A percentile compares a stretch with the other conserved stretches of the same genome.
Conservation (phyloP, 2,888 invertebrate species). For the Eupsilia transversa region DNA sequence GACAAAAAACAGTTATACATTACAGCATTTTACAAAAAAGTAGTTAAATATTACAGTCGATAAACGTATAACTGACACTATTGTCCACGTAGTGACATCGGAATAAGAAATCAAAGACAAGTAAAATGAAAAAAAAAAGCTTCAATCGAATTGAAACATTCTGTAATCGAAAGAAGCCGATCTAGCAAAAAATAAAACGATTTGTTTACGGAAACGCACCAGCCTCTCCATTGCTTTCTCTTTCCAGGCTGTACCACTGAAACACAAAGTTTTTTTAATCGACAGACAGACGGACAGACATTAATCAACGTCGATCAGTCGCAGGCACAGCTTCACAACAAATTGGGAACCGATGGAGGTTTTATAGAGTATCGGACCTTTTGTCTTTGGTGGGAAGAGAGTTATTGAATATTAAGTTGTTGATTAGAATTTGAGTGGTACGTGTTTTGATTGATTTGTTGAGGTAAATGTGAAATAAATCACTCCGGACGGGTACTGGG, state of each 20-base stretch:
- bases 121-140: no score
- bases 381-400: constrained; percentile 60
- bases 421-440: constrained; percentile 49
- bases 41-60: no score
- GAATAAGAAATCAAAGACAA: no score
- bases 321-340: constrained; percentile 76
- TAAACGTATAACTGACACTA: no score
- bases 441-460: constrained; percentile 11
- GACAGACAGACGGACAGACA: constrained; percentile 85
- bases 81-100: no score
- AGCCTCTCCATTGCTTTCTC: constrained; percentile 68
- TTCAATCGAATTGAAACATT: no score
- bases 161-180: neutral
- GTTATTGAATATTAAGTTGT: constrained; percentile 49
- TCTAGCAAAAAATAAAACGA: neutral
- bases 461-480: no score
- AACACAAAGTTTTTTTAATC: constrained; percentile 89
- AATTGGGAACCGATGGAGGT: constrained; percentile 59
- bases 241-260: constrained; percentile 78
- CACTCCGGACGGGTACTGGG: no score
- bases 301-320: constrained; percentile 89
- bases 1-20: no score
- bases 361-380: constrained; percentile 65
- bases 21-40: no score
- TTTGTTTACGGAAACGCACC: neutral